Conservation (phyloP, 2,797 vertebrate species). For the Girardinus metallicus region DNA sequence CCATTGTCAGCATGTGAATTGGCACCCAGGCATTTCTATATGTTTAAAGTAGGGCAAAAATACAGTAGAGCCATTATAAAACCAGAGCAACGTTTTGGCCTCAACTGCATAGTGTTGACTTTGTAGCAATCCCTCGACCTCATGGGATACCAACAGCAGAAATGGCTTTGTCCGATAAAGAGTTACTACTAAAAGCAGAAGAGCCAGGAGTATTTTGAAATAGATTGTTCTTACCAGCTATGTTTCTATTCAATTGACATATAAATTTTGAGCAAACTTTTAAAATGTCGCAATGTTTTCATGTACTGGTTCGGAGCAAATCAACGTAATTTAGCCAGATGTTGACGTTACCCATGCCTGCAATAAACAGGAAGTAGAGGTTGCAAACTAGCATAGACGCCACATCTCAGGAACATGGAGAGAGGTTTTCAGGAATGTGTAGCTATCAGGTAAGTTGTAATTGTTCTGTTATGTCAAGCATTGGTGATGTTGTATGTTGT, state of each 20-base stretch:
- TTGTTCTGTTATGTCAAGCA: too few species aligned
- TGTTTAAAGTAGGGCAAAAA: slow-evolving; percentile 6
- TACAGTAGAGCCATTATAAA: not conserved
- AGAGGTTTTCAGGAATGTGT: too few species aligned
- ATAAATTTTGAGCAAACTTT: not conserved
- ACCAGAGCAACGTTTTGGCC: not conserved
- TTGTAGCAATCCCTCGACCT: not conserved
- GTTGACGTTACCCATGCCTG: not conserved
- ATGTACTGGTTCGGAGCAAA: not conserved
- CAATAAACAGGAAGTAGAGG: not conserved
- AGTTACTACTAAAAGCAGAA: not conserved
- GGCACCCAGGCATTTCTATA: slow-evolving; percentile 6
- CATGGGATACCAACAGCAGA: too few species aligned
- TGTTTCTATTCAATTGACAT: not conserved
- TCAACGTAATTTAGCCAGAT: not conserved
- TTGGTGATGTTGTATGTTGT: too few species aligned
- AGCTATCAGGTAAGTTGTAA: too few species aligned
- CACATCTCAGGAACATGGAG: too few species aligned
- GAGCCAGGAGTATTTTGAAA: not conserved
- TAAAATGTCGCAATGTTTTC: not conserved
- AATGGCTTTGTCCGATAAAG: not conserved
- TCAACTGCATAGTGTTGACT: not conserved
- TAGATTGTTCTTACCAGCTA: not conserved
- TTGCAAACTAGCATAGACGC: not conserved
- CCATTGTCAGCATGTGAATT: not conserved